Conservation (phyloP, 2,113 vertebrate species). For the Prochilodus magdalenae region DNA sequence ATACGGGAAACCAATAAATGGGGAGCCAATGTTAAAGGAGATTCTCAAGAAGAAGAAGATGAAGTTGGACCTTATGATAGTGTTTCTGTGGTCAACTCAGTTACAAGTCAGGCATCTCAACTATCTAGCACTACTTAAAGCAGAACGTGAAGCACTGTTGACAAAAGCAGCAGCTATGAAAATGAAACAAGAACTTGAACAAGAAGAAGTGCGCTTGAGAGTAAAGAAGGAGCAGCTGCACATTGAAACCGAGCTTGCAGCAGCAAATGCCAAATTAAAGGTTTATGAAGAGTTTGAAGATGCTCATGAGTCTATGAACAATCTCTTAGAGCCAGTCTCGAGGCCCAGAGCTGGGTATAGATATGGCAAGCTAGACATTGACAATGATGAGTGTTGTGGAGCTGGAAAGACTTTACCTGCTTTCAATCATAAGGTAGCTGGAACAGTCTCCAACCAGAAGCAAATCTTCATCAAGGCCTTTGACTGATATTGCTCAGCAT, state of each 20-base stretch:
- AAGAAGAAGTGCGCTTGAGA: not conserved
- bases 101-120: too few species aligned
- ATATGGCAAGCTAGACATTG: not conserved
- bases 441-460: too few species aligned
- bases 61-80: constrained; percentile 1
- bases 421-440: too few species aligned
- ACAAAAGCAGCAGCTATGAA: too few species aligned
- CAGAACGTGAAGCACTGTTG: too few species aligned
- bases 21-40: constrained; percentile 6
- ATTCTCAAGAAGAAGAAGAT: constrained; percentile 3
- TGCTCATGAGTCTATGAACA: not conserved
- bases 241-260: too few species aligned
- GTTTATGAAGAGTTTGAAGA: too few species aligned
- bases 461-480: not conserved
- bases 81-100: not conserved
- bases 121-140: too few species aligned
- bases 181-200: not conserved
- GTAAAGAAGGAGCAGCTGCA: not conserved
- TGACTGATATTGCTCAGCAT: too few species aligned
- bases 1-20: constrained; percentile 17
- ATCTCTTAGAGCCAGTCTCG: constrained; percentile 38
- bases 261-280: too few species aligned
- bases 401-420: not conserved
- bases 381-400: not conserved
- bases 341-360: constrained; percentile 13